Evolutionary conservation across 2,888 invertebrate genomes (phyloP).

Genomic region (Amaurobius ferox): DNA sequence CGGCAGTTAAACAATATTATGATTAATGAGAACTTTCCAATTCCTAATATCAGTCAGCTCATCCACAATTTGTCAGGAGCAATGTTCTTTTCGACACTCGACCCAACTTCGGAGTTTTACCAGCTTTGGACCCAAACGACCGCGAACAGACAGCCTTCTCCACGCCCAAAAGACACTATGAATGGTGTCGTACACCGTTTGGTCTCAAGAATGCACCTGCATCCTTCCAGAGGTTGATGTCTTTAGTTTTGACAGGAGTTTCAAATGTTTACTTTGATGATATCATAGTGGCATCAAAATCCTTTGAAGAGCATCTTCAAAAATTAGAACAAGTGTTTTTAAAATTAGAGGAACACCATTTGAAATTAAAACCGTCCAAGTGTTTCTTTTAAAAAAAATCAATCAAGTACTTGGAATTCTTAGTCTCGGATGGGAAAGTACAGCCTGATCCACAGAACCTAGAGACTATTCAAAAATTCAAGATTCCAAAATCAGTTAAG

Average conservation of each 20-base stretch:
- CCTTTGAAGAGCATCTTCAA: slow-evolving; percentile 1
- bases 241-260: background rate
- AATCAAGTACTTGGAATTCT: background rate
- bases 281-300: slow-evolving; percentile 4
- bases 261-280: slow-evolving; percentile 20
- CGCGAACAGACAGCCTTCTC: background rate
- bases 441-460: background rate
- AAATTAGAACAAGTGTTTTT: slow-evolving; percentile 5
- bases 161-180: background rate
- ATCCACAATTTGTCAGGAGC: slow-evolving; percentile 9
- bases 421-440: background rate
- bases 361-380: slow-evolving; percentile 16
- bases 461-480: background rate
- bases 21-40: background rate
- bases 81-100: background rate
- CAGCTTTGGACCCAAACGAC: background rate
- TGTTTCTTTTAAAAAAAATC: background rate
- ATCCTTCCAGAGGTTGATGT: slow-evolving; percentile 5
- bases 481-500: background rate
- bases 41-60: background rate
- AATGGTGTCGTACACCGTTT: background rate
- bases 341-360: background rate
- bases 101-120: slow-evolving; percentile 17
- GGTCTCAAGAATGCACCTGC: background rate
- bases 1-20: slow-evolving; percentile 21